These are phyloP conservation scores for Cathartes aura DNA, from an alignment of 2,113 vertebrate species.

Conservation along the genomic window DNA sequence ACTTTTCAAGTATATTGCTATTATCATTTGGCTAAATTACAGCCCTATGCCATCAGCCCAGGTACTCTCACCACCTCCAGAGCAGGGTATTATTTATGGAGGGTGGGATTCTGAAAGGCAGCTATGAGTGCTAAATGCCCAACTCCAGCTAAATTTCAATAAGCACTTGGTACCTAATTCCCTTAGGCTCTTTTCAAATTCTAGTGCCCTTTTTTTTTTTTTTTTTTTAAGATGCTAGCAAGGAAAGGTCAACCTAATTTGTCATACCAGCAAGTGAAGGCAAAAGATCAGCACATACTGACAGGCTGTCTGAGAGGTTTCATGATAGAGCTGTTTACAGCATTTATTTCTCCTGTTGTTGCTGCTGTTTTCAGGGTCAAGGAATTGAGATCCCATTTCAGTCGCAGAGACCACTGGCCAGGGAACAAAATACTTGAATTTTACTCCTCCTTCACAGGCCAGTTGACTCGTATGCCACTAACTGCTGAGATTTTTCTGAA, in stretches of 20 bases:
- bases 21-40: not conserved
- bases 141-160: not conserved
- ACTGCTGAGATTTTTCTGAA: not conserved
- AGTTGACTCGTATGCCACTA: not conserved
- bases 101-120: not conserved
- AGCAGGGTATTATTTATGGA: not conserved
- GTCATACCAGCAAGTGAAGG: constrained; percentile 66
- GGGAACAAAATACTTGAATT: constrained; percentile 21
- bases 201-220: not conserved
- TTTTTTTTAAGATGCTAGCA: not conserved
- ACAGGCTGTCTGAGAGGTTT: constrained; percentile 65
- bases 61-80: not conserved
- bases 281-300: constrained; percentile 63
- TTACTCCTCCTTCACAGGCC: not conserved
- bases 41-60: not conserved
- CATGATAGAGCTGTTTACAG: constrained; percentile 72
- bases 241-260: constrained; percentile 70
- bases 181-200: not conserved
- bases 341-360: constrained; percentile 71
- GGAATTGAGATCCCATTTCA: constrained; percentile 61
- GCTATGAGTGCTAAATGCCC: not conserved
- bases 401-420: constrained; percentile 50
- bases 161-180: not conserved
- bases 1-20: not conserved
- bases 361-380: constrained; percentile 70